Evolutionary conservation across 2,797 vertebrate species (phyloP).

Genomic region (Alcedo atthis): DNA sequence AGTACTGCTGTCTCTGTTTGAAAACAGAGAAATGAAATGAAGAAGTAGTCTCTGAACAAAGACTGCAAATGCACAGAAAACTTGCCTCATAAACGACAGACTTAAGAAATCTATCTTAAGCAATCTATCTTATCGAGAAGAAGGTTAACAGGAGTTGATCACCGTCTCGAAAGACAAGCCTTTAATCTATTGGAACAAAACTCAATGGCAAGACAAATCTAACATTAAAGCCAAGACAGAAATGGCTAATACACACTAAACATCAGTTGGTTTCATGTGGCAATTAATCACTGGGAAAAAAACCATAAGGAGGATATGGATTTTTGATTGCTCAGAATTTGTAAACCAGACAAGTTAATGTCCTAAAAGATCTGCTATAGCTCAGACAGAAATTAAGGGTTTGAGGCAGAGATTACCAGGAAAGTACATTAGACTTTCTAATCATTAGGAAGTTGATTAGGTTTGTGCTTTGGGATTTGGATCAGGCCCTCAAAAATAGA

Average conservation of each 20-base stretch:
- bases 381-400: conserved; percentile 64
- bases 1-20: background rate
- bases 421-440: conserved; percentile 65
- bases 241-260: conserved; percentile 22
- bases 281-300: conserved; percentile 10
- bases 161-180: background rate
- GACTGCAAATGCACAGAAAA: background rate
- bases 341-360: conserved; percentile 49
- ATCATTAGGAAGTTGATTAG: conserved; percentile 64
- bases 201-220: background rate
- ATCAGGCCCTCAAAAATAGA: conserved; percentile 59
- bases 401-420: conserved; percentile 61
- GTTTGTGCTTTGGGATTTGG: conserved; percentile 69
- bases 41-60: background rate
- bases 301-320: background rate
- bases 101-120: background rate
- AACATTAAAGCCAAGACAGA: conserved; percentile 13
- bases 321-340: conserved; percentile 28
- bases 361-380: conserved; percentile 38
- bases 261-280: background rate
- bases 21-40: background rate
- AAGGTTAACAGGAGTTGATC: background rate
- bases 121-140: background rate
- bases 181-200: background rate
- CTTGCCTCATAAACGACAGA: background rate